Conservation (phyloP, 2,888 invertebrate genomes). For the Odontomyia ornata region DNA sequence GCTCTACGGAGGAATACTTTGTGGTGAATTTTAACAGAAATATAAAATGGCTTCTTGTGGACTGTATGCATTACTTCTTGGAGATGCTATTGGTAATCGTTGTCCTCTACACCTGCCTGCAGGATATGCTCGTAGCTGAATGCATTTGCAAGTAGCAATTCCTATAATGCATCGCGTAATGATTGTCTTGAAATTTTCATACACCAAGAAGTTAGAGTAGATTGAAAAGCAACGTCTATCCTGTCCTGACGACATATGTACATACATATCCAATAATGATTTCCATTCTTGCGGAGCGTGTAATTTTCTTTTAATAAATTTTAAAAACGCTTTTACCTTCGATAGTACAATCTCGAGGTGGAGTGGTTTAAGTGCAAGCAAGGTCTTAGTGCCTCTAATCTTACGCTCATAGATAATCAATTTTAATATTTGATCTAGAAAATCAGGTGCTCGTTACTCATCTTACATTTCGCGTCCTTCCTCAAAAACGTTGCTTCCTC, state of each 20-base stretch:
- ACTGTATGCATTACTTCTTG: no score
- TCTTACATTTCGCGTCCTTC: neutral
- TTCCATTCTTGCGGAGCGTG: slow-evolving; percentile 2
- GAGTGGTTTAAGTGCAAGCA: neutral
- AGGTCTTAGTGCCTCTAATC: neutral
- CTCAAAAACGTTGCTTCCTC: neutral
- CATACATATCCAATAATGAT: neutral
- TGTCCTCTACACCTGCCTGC: slow-evolving; percentile 2
- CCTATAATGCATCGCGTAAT: neutral
- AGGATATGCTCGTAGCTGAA: neutral
- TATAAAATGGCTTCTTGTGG: no score
- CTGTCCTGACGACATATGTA: neutral
- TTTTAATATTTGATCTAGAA: slow-evolving; percentile 37
- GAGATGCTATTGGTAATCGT: neutral
- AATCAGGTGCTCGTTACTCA: slow-evolving; percentile 20
- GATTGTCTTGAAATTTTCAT: slow-evolving; percentile 30
- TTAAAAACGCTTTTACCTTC: slow-evolving; percentile 25
- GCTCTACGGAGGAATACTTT: no score
- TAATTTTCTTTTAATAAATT: slow-evolving; percentile 42
- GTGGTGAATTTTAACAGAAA: no score
- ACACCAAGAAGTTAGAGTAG: neutral
- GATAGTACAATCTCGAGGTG: neutral
- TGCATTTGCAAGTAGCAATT: slow-evolving; percentile 7
- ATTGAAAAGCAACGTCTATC: neutral
- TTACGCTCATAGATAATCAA: slow-evolving; percentile 19